These are phyloP conservation scores for Koerneria pararmatus DNA, from an alignment of 2,888 invertebrate species.

Conservation along the genomic window DNA sequence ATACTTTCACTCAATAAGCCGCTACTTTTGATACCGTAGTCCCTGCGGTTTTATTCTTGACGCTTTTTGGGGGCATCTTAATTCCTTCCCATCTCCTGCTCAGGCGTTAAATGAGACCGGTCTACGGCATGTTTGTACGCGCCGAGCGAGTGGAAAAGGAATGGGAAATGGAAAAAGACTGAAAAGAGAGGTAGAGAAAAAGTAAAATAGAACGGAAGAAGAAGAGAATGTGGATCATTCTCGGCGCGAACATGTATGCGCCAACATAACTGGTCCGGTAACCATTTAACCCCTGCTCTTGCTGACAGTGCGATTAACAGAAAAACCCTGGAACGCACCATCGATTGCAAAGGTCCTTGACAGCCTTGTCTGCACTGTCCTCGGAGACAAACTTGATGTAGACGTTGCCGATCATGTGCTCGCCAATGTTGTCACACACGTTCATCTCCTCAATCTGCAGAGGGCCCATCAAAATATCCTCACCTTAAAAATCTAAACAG, in stretches of 20 bases:
- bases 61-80: too few species aligned
- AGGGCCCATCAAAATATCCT: too few species aligned
- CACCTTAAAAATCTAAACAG: too few species aligned
- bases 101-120: too few species aligned
- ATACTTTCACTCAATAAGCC: too few species aligned
- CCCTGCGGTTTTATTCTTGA: too few species aligned
- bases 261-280: not conserved
- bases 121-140: too few species aligned
- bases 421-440: conserved; percentile 87
- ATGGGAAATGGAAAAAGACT: too few species aligned
- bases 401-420: conserved; percentile 85
- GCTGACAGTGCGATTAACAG: not conserved
- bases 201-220: not conserved
- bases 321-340: conserved; percentile 69
- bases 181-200: too few species aligned
- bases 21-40: too few species aligned
- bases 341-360: conserved; percentile 79
- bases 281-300: not conserved
- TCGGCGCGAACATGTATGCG: not conserved
- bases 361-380: conserved; percentile 95
- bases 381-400: conserved; percentile 89
- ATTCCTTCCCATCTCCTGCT: too few species aligned
- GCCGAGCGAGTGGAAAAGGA: too few species aligned
- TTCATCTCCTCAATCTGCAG: conserved; percentile 97
- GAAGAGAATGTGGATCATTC: not conserved